Base-by-base conservation (phyloP, 2,113 vertebrate species). In the Centropus unirufus region DNA sequence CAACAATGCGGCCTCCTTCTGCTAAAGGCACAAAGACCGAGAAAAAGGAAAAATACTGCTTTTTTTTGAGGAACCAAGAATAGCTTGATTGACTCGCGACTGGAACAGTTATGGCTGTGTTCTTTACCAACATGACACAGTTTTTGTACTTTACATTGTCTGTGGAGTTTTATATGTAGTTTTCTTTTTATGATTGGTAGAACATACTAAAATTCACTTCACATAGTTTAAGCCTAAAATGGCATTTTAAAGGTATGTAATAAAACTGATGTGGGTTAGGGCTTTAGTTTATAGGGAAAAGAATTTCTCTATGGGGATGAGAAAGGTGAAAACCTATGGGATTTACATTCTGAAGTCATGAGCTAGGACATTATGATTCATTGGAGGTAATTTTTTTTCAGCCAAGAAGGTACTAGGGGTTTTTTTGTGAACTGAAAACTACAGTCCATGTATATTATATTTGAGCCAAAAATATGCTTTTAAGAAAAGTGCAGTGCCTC, bases 391-490 rank as follows among this genome's bases (percentile, higher is more conserved):
- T 68, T 89, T 97, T 89, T 97, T 87, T 62, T 76, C 82, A 83
- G 63, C 27, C 27, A 46, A 91, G 84, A 94, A 79, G 85, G 21
- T 49, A 39, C 58, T 83, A 51, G 44, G 44, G 46, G 55, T 89
- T 93, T 64, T 59, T 80, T 95, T 94, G 94, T 95, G 78, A 68
- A 91, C 89, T 91, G 78, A 85, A 94, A 96, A 66, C 1, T 70
- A 49, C 32, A 62, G 46, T 79, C 49, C 39, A 30, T 72, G 75
- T 88, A 32, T 46, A 54, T 92, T 95, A 93, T 89, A 77, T 42
- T 85, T 19, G 47, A 63, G 42, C 46, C 51, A 82, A 29, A 87
- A 86, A 93, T 46, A 17, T 26, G 11, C 12, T 67, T 68, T 72
- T 64, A 34, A 62, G 58, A 42, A 61, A 66, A 93, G n/a, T 26